These are phyloP conservation scores for Microhierax caerulescens DNA, from an alignment of 2,797 vertebrate species.

Conservation along the genomic window DNA sequence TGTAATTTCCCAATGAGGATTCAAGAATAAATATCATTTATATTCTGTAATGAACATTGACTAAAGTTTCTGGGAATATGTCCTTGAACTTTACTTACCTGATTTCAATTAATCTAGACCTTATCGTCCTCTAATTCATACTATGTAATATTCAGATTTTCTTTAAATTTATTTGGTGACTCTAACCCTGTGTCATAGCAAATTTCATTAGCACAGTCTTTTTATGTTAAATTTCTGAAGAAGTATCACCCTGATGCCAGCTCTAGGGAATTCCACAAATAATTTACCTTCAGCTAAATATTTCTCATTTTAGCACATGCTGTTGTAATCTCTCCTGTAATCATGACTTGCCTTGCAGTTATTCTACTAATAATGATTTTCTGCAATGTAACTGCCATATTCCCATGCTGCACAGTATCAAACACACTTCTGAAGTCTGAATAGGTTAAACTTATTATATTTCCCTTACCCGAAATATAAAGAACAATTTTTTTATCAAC, in stretches of 20 bases:
- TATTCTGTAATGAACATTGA: neutral
- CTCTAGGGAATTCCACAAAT: constrained; percentile 9
- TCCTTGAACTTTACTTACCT: neutral
- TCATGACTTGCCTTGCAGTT: constrained; percentile 19
- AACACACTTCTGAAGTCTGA: neutral
- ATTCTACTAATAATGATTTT: constrained; percentile 14
- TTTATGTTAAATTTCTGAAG: neutral
- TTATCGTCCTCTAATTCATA: neutral
- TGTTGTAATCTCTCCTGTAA: constrained; percentile 17
- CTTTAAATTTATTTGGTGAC: neutral
- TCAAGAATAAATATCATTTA: neutral
- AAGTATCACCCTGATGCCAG: neutral
- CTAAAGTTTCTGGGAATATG: neutral
- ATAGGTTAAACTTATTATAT: neutral
- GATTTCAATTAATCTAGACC: neutral
- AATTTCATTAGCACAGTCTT: neutral
- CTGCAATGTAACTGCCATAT: neutral
- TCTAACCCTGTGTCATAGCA: neutral
- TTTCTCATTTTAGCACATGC: neutral
- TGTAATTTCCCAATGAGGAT: neutral
- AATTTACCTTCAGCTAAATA: constrained; percentile 14
- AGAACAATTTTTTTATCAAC: neutral
- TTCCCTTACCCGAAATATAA: neutral
- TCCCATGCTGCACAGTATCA: neutral
- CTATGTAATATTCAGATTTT: neutral